phyloP scores from a whole-genome alignment of 2,888 invertebrate genomes.

The Pristionchus japonicus region DNA sequence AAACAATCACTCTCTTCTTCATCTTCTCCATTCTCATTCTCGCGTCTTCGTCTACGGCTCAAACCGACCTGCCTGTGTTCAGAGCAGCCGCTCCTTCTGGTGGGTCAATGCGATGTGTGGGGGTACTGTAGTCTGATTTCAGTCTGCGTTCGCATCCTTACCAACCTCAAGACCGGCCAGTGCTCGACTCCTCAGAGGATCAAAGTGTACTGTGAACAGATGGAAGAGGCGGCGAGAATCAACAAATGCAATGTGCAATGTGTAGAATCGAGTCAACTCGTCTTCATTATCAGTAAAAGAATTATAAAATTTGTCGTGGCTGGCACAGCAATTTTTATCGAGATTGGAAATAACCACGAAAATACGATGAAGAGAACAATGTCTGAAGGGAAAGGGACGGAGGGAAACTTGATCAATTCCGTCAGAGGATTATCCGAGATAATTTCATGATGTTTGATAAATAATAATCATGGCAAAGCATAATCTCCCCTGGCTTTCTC shows the following conservation, averaged over 20 bases:
- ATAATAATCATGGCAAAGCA: neutral
- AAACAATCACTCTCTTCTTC: neutral
- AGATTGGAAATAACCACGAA: neutral
- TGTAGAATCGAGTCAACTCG: too few relatives aligned
- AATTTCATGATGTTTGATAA: neutral
- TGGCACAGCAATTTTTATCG: neutral
- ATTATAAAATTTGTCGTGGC: too few relatives aligned
- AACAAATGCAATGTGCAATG: neutral
- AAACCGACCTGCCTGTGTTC: neutral
- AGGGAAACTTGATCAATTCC: too few relatives aligned
- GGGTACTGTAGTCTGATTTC: neutral
- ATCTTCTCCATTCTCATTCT: neutral
- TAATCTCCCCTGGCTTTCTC: neutral
- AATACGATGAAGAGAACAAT: neutral
- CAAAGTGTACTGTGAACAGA: neutral
- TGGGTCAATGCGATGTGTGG: neutral
- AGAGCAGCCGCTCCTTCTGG: neutral
- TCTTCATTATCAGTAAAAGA: too few relatives aligned
- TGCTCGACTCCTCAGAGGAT: slow-evolving; percentile 4
- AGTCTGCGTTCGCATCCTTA: neutral
- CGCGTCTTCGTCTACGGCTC: neutral
- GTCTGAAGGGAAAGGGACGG: too few relatives aligned
- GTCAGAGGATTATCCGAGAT: neutral
- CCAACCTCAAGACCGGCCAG: neutral
- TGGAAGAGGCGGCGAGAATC: neutral